Base-by-base conservation (phyloP, 2,797 vertebrate genomes). In the Girardinus metallicus region DNA sequence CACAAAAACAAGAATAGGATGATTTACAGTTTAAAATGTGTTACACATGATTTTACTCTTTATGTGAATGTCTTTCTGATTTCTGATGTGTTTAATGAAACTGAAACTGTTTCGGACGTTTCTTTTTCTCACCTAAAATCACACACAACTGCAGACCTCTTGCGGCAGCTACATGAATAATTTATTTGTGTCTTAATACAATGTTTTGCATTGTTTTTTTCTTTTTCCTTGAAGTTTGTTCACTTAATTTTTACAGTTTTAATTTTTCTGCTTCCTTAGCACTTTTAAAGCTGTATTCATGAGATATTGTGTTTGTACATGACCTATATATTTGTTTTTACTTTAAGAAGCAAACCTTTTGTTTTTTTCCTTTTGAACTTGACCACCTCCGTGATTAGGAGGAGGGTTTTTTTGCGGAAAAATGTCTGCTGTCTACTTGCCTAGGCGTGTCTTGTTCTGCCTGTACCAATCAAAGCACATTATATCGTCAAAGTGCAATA, bases 381-480 rank as follows among this genome's bases (percentile, higher is more conserved):
- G 43, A 51, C 49, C 68, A 75, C 79, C 11, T 3, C 31, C 39
- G 71, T 55, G 55, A 81, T 75, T 43, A 21, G 11, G 15, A 74
- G 21, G 36, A 55, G 78, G 66, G 0, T 29, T 78, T 49, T 83
- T 73, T 9, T 12, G 83, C 80, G 82, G 57, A 44, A 82, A 79
- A 78, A 39, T 10, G 71, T 86, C 81, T 87, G 76, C 51, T 18
- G 15, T 60, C 81, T 77, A 81, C 92, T 85, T 90, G 84, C 84
- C 89, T 93, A 88, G 76, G 82, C 87, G 77, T 86, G 74, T 91
- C 77, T 53, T 84, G 71, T 89, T 86, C 75, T 84, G 79, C 73
- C 73, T 89, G 86, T 92, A 85, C 80, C 66, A 60, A 62, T 83
- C 68, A 89, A 94, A 94, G 91, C 93, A 93, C 93, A 94, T 86